These are phyloP conservation scores for Solenopsis fugax DNA, from an alignment of 1,140 invertebrate species.

Conservation along the genomic window DNA sequence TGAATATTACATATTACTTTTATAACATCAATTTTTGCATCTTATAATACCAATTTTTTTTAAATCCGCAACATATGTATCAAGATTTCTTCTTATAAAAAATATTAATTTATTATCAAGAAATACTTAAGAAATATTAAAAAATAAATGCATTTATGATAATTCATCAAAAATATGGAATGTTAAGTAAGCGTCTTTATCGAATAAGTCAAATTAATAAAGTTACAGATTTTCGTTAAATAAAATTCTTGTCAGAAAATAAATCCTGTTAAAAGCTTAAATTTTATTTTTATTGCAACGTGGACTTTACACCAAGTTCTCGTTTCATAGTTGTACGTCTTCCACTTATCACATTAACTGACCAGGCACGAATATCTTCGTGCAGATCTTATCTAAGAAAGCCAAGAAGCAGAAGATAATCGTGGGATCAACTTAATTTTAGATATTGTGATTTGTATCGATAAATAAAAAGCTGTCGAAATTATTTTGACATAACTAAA, in stretches of 20 bases:
- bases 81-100: not conserved
- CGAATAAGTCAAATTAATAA: not conserved
- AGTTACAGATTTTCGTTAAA: not conserved
- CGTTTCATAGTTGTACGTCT: not conserved
- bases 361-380: not conserved
- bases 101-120: not conserved
- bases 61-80: no score
- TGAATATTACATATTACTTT: no score
- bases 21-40: no score
- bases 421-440: not conserved
- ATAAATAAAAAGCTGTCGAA: not conserved
- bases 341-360: not conserved
- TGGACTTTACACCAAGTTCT: not conserved
- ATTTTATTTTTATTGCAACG: not conserved
- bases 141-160: not conserved
- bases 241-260: not conserved
- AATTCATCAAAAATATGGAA: not conserved
- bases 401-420: not conserved
- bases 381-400: slow-evolving; percentile 40
- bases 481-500: not conserved
- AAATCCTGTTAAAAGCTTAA: not conserved
- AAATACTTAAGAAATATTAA: not conserved
- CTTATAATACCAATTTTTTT: no score
- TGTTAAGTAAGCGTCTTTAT: not conserved
- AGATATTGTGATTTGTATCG: not conserved